phyloP scores from a whole-genome alignment of 2,888 invertebrate species.

The Plebejus melissa region DNA sequence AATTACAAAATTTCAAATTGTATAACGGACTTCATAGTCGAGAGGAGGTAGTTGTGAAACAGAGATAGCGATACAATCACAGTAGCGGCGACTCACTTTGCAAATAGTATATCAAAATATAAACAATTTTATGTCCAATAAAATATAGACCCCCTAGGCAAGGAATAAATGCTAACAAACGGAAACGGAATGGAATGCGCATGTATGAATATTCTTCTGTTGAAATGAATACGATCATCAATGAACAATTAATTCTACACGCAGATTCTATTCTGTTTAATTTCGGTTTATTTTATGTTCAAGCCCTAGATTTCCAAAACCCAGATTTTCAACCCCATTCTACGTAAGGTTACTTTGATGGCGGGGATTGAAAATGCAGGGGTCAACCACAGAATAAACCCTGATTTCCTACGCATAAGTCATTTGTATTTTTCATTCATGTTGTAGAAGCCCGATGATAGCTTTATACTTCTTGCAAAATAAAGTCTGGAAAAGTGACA shows the following conservation, averaged over 20 bases:
- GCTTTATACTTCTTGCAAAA: constrained; percentile 28
- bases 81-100: constrained; percentile 28
- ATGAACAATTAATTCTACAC: background rate
- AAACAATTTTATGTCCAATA: too few species aligned
- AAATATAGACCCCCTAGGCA: background rate
- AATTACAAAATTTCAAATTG: constrained; percentile 31
- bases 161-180: constrained; percentile 13
- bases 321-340: too few species aligned
- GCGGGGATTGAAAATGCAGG: background rate
- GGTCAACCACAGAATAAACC: background rate
- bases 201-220: background rate
- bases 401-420: background rate
- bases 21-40: constrained; percentile 30
- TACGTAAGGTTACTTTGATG: too few species aligned
- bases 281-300: background rate
- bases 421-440: background rate
- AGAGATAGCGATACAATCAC: constrained; percentile 27
- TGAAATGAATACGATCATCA: background rate
- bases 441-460: background rate
- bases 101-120: constrained; percentile 16
- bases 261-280: background rate
- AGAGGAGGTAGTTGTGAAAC: constrained; percentile 31
- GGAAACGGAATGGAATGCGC: background rate
- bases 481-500: constrained; percentile 21
- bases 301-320: background rate